Base-by-base conservation (phyloP, 2,113 vertebrate species). In the Eupsittula cactorum region DNA sequence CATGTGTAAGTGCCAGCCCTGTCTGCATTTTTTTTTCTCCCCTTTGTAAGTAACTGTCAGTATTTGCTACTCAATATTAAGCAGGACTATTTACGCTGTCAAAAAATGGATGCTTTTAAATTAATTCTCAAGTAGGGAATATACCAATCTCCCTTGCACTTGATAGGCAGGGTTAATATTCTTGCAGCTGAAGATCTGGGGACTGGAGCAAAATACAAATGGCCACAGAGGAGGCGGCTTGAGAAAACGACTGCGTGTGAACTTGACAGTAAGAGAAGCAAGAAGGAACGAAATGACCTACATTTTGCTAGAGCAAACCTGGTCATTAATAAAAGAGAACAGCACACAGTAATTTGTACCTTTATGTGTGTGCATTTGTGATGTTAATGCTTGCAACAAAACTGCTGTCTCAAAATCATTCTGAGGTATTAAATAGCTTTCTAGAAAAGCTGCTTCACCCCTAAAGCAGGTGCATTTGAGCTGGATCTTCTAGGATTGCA, bases 141-240 rank as follows among this genome's bases (percentile, higher is more conserved):
- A 35, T 18, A 73, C 47, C 0, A 0, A 57, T 95, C 20, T 93
- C 86, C 68, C 55, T 94, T 5, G 28, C 71, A 62, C 42, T n/a
- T 79, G 83, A 91, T 44, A 70, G 91, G 82, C 87, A 84, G 89
- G 82, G 84, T 81, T 96, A 95, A 88, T 81, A 91, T 55, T 92
- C 88, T 92, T 0, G 1, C 77, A 35, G 70, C 73, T 88, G 82
- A 93, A 81, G 21, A 82, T 70, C 27, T 60, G 23, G 68, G n/a
- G 62, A 89, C 80, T 78, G 85, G 60, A 95, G 73, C n/a, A 92
- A 91, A 59, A 93, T 86, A 87, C 35, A 95, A 96, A 96, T 93
- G 79, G 47, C 71, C 35, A 83, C 18, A 5, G 62, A 93, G 57
- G 46, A 88, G 42, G 47, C 6, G 4, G 41, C 46, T 92, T 78